Conservation (phyloP, 2,113 vertebrate genomes). For the Pelusios castaneus region DNA sequence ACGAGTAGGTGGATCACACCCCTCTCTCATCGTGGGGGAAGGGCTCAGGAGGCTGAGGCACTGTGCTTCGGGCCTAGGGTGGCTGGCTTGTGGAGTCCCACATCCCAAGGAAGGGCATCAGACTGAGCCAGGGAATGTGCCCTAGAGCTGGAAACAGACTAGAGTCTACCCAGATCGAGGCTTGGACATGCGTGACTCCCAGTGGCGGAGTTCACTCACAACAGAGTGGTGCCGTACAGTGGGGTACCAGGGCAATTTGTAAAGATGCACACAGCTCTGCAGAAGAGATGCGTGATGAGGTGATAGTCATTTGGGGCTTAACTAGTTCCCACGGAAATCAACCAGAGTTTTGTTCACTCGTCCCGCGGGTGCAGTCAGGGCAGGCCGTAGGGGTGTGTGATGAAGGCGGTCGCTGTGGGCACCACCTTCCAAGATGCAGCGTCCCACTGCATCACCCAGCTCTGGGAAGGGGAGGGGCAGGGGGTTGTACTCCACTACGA, state of each 20-base stretch:
- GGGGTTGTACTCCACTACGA: too few relatives aligned
- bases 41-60: background rate
- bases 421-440: too few relatives aligned
- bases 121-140: background rate
- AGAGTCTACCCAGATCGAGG: background rate
- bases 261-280: background rate
- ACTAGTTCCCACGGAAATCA: background rate
- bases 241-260: background rate
- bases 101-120: background rate
- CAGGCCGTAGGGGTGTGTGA: background rate
- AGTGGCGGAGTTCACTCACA: background rate
- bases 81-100: background rate
- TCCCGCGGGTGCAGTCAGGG: background rate
- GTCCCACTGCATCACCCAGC: too few relatives aligned
- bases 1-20: background rate
- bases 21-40: background rate
- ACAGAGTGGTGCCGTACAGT: background rate
- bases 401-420: background rate
- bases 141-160: background rate
- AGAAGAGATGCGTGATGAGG: background rate
- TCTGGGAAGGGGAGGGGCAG: too few relatives aligned
- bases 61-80: background rate
- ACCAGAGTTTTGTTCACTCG: background rate
- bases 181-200: background rate
- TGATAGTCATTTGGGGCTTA: background rate